Evolutionary conservation across 2,888 invertebrate genomes (phyloP).

Genomic region (Plebejus argus): DNA sequence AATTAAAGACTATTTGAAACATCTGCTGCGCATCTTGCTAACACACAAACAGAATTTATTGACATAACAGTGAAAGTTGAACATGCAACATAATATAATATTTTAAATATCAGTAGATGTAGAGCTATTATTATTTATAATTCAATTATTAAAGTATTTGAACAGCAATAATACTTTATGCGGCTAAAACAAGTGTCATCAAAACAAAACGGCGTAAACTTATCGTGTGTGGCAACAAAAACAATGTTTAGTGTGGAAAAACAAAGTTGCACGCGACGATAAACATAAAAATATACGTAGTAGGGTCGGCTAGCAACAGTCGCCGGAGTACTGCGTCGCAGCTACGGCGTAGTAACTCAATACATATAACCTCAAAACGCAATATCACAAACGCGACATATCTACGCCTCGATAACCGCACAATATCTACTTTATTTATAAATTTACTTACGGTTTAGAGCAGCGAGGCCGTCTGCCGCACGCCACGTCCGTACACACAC

Average conservation of each 20-base stretch:
- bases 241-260: conserved; percentile 40
- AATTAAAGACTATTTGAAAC: not conserved
- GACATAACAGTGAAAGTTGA: conserved; percentile 13
- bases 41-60: not conserved
- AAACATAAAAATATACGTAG: conserved; percentile 63
- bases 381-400: not conserved
- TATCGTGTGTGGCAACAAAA: conserved; percentile 6
- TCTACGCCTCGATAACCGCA: not conserved
- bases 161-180: too few relatives aligned
- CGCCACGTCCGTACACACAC: not conserved
- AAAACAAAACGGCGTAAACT: not conserved
- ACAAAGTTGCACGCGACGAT: conserved; percentile 49
- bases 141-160: not conserved
- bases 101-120: not conserved
- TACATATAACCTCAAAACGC: conserved; percentile 59
- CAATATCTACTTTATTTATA: not conserved
- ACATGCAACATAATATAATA: not conserved
- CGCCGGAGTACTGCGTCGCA: conserved; percentile 71
- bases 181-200: not conserved
- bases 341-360: conserved; percentile 70
- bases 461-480: not conserved
- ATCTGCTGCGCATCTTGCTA: not conserved
- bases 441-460: conserved; percentile 28
- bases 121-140: not conserved
- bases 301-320: conserved; percentile 71